Evolutionary conservation across 1,140 invertebrate species (phyloP).

Genomic region (Drosophila guanche): DNA sequence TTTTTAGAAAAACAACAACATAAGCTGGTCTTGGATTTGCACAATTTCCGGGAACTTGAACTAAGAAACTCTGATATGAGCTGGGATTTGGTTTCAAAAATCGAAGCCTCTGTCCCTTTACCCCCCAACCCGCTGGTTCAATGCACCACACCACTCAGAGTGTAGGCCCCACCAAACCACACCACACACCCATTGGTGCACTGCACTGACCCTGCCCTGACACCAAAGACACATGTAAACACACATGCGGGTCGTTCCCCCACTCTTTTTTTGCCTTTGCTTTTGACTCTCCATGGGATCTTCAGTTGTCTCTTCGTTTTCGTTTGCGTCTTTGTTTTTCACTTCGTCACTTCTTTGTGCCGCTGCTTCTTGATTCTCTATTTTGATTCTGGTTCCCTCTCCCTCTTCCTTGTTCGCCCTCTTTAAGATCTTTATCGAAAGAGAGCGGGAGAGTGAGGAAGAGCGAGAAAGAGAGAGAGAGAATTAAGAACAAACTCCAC

Average conservation of each 20-base stretch:
- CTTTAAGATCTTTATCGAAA: conserved; percentile 27
- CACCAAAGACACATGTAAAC: conserved; percentile 36
- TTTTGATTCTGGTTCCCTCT: conserved; percentile 70
- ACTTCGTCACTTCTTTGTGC: conserved; percentile 13
- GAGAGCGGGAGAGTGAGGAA: not conserved
- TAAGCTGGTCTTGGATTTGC: conserved; percentile 7
- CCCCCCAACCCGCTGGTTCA: conserved; percentile 31
- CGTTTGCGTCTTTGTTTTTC: conserved; percentile 7
- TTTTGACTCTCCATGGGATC: conserved; percentile 23
- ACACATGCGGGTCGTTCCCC: conserved; percentile 40
- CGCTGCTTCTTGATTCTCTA: conserved; percentile 48
- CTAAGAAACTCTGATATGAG: too few species aligned
- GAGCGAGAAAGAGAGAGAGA: not conserved
- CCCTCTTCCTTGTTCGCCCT: conserved; percentile 7
- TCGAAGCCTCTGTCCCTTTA: not conserved
- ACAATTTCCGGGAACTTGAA: too few species aligned
- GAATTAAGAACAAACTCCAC: conserved; percentile 4
- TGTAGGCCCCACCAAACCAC: conserved; percentile 9
- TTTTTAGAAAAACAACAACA: conserved; percentile 33
- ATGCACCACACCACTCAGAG: conserved; percentile 43
- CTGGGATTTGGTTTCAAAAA: too few species aligned
- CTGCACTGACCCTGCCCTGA: not conserved
- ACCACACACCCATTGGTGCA: conserved; percentile 19
- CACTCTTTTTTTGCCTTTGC: conserved; percentile 14
- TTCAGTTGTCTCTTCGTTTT: conserved; percentile 35